A percentile compares a stretch with the other conserved stretches of the same genome.
phyloP scores from a whole-genome alignment of 2,888 invertebrate species.

The Hetaerina titia region DNA sequence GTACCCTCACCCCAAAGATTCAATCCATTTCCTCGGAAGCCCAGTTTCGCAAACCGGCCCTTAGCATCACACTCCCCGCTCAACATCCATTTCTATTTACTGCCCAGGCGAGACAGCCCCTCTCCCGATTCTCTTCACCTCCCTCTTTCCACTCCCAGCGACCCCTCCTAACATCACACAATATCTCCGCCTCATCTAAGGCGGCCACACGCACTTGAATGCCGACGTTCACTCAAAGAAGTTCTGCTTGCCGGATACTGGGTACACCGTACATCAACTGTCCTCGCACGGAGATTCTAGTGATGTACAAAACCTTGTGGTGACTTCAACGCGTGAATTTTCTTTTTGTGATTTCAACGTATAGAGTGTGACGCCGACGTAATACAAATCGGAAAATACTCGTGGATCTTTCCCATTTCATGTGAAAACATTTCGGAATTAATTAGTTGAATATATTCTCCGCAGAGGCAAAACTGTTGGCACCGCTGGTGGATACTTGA shows the following conservation, averaged over 20 bases:
- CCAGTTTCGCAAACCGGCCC: background rate
- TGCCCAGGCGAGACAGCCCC: background rate
- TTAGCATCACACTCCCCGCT: background rate
- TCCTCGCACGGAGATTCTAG: background rate
- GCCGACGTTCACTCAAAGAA: constrained; percentile 37
- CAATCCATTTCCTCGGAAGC: constrained; percentile 37
- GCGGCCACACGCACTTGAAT: constrained; percentile 41
- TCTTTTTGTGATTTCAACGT: background rate
- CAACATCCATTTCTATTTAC: constrained; percentile 17
- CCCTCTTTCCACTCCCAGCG: background rate
- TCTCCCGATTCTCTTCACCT: background rate
- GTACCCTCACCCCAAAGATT: background rate
- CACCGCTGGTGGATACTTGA: background rate
- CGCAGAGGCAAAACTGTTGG: too few relatives aligned
- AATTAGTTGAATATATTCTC: background rate
- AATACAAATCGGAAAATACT: background rate
- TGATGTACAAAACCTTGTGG: background rate
- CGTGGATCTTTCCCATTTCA: background rate
- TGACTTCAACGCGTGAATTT: background rate
- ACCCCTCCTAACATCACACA: constrained; percentile 55
- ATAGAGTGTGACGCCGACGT: constrained; percentile 17
- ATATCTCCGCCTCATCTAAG: constrained; percentile 49
- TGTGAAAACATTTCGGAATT: background rate
- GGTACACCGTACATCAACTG: background rate
- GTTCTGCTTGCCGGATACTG: background rate